Conservation (phyloP, 2,113 vertebrate genomes). For the Laterallus jamaicensis region DNA sequence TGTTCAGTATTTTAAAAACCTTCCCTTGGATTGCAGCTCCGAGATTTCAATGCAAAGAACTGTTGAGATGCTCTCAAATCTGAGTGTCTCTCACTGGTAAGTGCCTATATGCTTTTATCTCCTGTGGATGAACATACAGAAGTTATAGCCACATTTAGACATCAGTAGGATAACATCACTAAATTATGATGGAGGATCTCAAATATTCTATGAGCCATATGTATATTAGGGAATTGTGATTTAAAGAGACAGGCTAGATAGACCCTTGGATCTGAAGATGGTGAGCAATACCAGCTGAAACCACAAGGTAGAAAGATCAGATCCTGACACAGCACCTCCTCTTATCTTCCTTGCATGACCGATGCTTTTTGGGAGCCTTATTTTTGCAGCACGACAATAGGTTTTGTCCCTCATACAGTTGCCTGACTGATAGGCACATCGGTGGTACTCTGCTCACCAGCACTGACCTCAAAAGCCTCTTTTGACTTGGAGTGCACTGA, state of each 20-base stretch:
- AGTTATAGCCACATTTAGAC: background rate
- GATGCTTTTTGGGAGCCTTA: background rate
- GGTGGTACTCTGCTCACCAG: background rate
- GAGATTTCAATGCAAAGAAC: slow-evolving; percentile 19
- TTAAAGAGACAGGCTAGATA: background rate
- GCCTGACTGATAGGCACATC: background rate
- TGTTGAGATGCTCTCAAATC: slow-evolving; percentile 20
- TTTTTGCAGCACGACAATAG: background rate
- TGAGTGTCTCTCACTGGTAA: slow-evolving; percentile 27
- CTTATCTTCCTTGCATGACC: background rate
- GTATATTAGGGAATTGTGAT: background rate
- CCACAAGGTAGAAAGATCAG: background rate
- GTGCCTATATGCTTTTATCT: background rate
- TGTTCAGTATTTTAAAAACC: slow-evolving; percentile 54
- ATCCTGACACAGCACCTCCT: background rate
- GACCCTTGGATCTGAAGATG: background rate
- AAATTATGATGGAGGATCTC: background rate
- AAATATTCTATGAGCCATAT: background rate
- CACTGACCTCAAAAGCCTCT: background rate
- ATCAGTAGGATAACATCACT: background rate
- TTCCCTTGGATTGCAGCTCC: slow-evolving; percentile 36
- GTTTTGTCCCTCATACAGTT: background rate
- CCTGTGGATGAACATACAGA: background rate
- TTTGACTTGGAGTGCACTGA: background rate
- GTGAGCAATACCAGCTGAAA: background rate